Evolutionary conservation across 2,797 vertebrate species (phyloP), one percentile per base, ranked within the genome.

Genomic region (Spondyliosoma cantharus): DNA sequence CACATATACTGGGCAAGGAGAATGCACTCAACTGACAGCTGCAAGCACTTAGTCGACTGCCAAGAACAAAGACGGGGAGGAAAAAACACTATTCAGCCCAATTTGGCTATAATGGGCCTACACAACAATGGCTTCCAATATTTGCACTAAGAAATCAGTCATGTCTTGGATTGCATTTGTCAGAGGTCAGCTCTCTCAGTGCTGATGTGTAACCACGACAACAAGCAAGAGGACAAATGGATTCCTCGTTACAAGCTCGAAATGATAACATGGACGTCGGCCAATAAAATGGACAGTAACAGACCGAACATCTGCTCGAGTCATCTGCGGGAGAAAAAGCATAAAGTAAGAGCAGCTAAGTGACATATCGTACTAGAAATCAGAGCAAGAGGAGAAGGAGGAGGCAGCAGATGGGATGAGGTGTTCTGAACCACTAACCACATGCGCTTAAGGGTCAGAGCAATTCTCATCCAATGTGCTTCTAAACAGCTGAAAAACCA

Each of bases 21-120:
- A 89, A 85, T 85, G 80, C 89, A 87, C 92, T 91, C 92, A 78
- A 92, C 86, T 91, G 91, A 93, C 94, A 94, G 93, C 93, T 94
- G 94, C 87, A 87, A 92, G 86, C 91, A 93, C 88, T 93, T 93
- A 93, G 86, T 81, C 72, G 14, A 65, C 90, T 91, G 92, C 90
- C 89, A 93, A 91, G 87, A 93, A 93, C 90, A 94, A 92, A 92
- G 88, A 91, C 56, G 53, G 66, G 62, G 82, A 86, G 84, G 85
- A 59, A 82, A 84, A 90, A 84, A 78, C 80, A 90, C 86, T 75
- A 88, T 89, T 87, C 88, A 79, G 82, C 82, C 76, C 87, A 89
- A 90, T 92, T 90, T 90, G 86, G 84, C 71, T 66, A 83, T 87
- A 87, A 84, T 85, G 74, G 86, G 78, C 61, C 76, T 76, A 70